These are phyloP conservation scores for Hiodon alosoides DNA, from an alignment of 2,113 vertebrate genomes.

Conservation along the genomic window DNA sequence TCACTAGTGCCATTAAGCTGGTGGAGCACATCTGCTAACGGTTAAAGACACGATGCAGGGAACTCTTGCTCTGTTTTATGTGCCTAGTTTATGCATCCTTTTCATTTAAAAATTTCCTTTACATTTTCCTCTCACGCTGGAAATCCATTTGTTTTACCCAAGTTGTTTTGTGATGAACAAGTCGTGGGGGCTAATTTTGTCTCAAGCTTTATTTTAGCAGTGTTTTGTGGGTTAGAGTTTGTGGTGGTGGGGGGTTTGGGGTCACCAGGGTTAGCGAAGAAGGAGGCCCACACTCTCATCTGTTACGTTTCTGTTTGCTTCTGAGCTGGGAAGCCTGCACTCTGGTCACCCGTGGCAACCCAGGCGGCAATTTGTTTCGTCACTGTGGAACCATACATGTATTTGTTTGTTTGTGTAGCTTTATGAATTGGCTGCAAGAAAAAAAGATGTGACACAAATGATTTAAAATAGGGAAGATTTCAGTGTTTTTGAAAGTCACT, in stretches of 20 bases:
- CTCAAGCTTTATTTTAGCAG: not conserved
- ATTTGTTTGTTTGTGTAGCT: conserved; percentile 1
- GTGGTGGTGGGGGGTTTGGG: conserved; percentile 47
- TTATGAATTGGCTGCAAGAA: conserved; percentile 10
- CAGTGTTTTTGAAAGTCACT: conserved; percentile 50
- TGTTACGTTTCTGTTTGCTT: conserved; percentile 79
- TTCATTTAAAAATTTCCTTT: not conserved
- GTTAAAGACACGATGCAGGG: not conserved
- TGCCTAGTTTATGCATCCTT: not conserved
- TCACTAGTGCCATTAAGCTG: conserved; percentile 50
- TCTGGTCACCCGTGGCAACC: conserved; percentile 72
- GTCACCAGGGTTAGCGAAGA: conserved; percentile 73
- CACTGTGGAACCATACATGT: conserved; percentile 44
- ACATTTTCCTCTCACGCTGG: not conserved
- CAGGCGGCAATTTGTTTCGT: conserved; percentile 62
- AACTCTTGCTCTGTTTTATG: not conserved
- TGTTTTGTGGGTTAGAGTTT: not conserved
- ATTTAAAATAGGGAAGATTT: conserved; percentile 41
- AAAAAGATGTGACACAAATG: conserved; percentile 45
- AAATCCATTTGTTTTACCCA: not conserved
- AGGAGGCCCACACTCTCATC: conserved; percentile 75
- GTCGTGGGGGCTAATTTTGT: no score
- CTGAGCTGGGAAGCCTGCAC: conserved; percentile 65
- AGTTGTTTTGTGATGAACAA: not conserved
- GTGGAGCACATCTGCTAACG: conserved; percentile 79